phyloP scores from a whole-genome alignment of 35 echinoderm and acorn worm genomes.

The Chiridota heheva region DNA sequence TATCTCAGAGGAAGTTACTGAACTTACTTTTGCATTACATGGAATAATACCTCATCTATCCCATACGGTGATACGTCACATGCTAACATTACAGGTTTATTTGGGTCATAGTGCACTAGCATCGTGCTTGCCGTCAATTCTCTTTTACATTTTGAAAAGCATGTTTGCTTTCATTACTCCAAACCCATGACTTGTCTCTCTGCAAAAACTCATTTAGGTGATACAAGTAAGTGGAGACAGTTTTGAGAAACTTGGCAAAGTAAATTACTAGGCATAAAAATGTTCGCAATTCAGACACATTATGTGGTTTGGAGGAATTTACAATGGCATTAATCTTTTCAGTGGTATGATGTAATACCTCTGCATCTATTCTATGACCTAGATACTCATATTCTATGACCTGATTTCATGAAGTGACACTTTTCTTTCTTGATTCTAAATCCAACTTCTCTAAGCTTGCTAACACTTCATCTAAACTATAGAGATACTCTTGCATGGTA shows the following conservation, averaged over 20 bases:
- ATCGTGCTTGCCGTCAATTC: background rate
- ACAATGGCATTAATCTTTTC: conserved; percentile 35
- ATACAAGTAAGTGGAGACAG: conserved; percentile 12
- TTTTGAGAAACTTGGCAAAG: conserved; percentile 34
- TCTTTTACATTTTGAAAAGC: conserved; percentile 39
- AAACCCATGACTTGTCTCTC: conserved; percentile 38
- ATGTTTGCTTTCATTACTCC: conserved; percentile 29
- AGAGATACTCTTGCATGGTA: background rate
- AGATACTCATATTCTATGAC: conserved; percentile 33
- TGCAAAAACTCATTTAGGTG: conserved; percentile 39
- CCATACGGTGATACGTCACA: background rate
- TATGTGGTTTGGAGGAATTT: conserved; percentile 7
- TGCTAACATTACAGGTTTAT: background rate
- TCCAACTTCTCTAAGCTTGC: background rate
- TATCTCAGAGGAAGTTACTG: background rate
- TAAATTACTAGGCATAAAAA: conserved; percentile 45
- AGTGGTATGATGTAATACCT: conserved; percentile 29
- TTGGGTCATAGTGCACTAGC: too few species aligned
- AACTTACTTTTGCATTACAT: background rate
- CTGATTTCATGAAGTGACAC: background rate
- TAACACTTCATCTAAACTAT: conserved; percentile 15
- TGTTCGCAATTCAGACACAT: conserved; percentile 34
- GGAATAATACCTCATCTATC: background rate
- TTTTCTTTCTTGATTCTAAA: conserved; percentile 9
- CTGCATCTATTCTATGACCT: conserved; percentile 23